phyloP scores from a whole-genome alignment of 2,797 vertebrate genomes.

The Hozukius guyotensis region DNA sequence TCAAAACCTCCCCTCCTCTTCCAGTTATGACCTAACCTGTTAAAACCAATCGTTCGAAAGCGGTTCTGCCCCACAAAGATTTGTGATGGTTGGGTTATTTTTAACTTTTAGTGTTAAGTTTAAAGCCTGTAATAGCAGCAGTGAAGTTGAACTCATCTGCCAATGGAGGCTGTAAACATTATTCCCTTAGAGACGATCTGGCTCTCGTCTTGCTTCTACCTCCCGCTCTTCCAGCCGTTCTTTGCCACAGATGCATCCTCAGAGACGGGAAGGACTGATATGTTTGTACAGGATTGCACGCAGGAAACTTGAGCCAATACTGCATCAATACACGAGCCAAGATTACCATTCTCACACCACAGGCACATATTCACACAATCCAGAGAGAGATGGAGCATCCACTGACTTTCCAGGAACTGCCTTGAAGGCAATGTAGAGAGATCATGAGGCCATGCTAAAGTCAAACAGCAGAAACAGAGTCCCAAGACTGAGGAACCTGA shows the following conservation, averaged over 20 bases:
- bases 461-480: slow-evolving; percentile 12
- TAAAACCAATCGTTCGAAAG: slow-evolving; percentile 28
- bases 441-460: neutral
- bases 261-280: slow-evolving; percentile 59
- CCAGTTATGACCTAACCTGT: slow-evolving; percentile 22
- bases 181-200: slow-evolving; percentile 51
- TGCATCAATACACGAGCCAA: slow-evolving; percentile 49
- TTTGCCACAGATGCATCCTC: slow-evolving; percentile 55
- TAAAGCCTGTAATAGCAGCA: slow-evolving; percentile 44
- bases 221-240: slow-evolving; percentile 17
- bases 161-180: slow-evolving; percentile 57
- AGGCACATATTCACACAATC: slow-evolving; percentile 55
- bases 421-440: slow-evolving; percentile 1
- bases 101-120: slow-evolving; percentile 46
- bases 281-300: slow-evolving; percentile 67
- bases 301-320: slow-evolving; percentile 55
- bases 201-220: slow-evolving; percentile 45
- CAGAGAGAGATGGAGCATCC: slow-evolving; percentile 40
- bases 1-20: slow-evolving; percentile 12
- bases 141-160: slow-evolving; percentile 45
- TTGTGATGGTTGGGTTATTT: slow-evolving; percentile 57
- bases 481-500: neutral
- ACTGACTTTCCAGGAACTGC: slow-evolving; percentile 46
- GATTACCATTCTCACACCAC: slow-evolving; percentile 75
- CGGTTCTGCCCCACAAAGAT: slow-evolving; percentile 7